phyloP scores from a whole-genome alignment of 1,140 invertebrate genomes.

The Ips nitidus region DNA sequence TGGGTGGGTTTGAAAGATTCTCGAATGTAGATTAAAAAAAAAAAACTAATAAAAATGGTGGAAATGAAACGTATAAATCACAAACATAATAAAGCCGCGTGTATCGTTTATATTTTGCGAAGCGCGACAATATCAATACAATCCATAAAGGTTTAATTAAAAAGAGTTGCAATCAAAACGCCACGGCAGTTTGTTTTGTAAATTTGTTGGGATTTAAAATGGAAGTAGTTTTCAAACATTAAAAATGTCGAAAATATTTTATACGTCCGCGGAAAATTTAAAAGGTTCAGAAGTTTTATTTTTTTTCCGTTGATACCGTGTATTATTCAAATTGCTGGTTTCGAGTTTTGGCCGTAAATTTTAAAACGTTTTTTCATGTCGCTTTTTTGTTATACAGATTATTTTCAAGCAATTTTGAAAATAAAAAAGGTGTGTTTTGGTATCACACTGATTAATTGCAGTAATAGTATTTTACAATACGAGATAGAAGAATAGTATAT shows the following conservation, averaged over 20 bases:
- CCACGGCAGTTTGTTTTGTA: conserved; percentile 27
- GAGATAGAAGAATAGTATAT: too few relatives aligned
- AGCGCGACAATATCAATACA: conserved; percentile 13
- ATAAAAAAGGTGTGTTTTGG: too few relatives aligned
- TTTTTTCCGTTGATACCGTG: conserved; percentile 11
- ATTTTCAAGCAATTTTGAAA: too few relatives aligned
- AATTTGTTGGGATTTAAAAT: conserved; percentile 29
- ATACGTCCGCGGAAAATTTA: conserved; percentile 7
- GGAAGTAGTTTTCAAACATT: conserved; percentile 27
- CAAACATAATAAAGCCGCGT: too few relatives aligned
- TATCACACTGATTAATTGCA: too few relatives aligned
- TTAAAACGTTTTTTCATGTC: background rate
- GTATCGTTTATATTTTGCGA: background rate
- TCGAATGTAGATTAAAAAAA: too few relatives aligned
- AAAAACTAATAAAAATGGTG: too few relatives aligned
- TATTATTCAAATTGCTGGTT: conserved; percentile 12
- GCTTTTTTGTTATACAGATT: too few relatives aligned
- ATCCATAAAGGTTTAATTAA: conserved; percentile 31
- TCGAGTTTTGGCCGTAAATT: conserved; percentile 12
- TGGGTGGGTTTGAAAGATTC: background rate
- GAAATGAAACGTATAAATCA: too few relatives aligned
- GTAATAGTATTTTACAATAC: too few relatives aligned
- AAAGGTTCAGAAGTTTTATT: conserved; percentile 16
- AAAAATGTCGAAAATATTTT: conserved; percentile 25
- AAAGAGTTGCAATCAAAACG: conserved; percentile 26